Percentiles rank a stretch among this genome's conserved stretches.
phyloP scores from a whole-genome alignment of 2,888 invertebrate genomes.

The Siphonodentalium dalli region DNA sequence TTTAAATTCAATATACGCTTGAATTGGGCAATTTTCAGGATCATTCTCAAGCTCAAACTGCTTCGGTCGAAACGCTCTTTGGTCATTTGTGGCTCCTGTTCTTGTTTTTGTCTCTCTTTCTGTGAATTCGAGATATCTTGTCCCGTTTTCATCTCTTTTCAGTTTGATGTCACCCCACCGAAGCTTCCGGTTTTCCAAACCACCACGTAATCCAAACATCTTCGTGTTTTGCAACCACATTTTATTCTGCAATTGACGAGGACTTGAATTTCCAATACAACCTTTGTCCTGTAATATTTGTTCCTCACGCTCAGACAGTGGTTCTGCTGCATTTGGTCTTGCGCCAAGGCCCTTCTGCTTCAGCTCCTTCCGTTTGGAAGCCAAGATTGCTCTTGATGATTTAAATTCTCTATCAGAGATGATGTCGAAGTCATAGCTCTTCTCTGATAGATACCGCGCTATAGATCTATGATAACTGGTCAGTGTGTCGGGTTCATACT shows the following conservation, averaged over 20 bases:
- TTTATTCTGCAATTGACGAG: background rate
- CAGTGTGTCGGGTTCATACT: too few species aligned
- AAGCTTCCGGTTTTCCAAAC: conserved; percentile 1
- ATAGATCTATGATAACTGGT: too few species aligned
- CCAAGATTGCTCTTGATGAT: too few species aligned
- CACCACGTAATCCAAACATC: conserved; percentile 1
- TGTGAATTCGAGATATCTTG: background rate
- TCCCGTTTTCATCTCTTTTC: background rate
- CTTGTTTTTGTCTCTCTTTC: conserved; percentile 1
- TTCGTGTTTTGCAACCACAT: background rate
- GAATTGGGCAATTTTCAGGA: conserved; percentile 2
- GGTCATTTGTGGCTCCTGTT: background rate
- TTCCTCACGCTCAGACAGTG: background rate
- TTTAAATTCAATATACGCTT: background rate
- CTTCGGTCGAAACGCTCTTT: background rate
- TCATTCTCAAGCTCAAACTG: background rate
- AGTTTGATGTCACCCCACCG: conserved; percentile 4
- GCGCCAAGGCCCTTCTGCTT: background rate
- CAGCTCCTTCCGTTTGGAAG: conserved; percentile 6
- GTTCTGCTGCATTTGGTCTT: background rate
- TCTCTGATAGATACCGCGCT: too few species aligned
- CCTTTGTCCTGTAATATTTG: background rate
- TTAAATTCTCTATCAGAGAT: too few species aligned
- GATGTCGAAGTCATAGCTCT: too few species aligned
- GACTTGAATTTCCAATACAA: background rate